Conservation (phyloP, 2,888 invertebrate genomes). For the Alentia gelatinosa region DNA sequence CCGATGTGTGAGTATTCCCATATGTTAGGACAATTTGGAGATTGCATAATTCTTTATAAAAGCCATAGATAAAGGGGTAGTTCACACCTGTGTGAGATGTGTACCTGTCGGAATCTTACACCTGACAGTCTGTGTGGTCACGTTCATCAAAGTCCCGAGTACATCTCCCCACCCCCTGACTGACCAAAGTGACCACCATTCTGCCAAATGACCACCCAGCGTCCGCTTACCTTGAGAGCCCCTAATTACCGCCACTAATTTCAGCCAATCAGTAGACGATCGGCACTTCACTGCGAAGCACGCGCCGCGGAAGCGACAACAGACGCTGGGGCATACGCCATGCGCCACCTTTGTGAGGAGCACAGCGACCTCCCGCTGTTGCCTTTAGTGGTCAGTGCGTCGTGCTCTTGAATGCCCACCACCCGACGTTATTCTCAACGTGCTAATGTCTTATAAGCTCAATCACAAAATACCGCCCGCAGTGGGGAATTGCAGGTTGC, state of each 20-base stretch:
- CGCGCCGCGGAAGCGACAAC: slow-evolving; percentile 35
- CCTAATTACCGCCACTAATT: slow-evolving; percentile 24
- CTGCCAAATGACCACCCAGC: neutral
- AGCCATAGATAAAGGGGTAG: neutral
- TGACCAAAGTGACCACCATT: neutral
- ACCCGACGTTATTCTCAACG: neutral
- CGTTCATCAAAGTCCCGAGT: neutral
- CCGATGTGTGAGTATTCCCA: neutral
- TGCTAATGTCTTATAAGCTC: neutral
- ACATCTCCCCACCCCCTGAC: neutral
- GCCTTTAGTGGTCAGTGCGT: neutral
- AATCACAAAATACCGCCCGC: neutral
- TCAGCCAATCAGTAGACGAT: slow-evolving; percentile 31
- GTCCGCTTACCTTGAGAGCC: neutral
- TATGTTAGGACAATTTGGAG: neutral
- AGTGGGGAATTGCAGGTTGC: neutral
- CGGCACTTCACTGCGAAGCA: slow-evolving; percentile 14
- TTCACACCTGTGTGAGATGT: neutral
- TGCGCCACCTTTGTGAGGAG: neutral
- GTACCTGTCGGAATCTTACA: neutral
- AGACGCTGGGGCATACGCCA: neutral
- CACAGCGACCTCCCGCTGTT: neutral
- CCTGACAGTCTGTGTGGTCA: neutral
- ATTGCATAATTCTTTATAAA: neutral
- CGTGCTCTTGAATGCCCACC: neutral